Evolutionary conservation across 2,888 invertebrate species (phyloP), one percentile per base, ranked within the genome.

Genomic region (Yponomeuta sedellus): DNA sequence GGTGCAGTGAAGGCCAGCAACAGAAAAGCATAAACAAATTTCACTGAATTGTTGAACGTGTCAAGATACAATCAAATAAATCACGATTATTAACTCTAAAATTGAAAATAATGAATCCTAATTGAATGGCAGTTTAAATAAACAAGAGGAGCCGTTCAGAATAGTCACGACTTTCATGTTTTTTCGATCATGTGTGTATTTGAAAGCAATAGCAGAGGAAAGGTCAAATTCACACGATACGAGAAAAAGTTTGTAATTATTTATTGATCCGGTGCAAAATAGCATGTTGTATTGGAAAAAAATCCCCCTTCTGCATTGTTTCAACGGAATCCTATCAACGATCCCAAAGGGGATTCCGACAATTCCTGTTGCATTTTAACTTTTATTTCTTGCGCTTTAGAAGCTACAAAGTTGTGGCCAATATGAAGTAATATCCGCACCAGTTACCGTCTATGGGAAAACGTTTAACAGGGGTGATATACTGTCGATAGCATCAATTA

Each of bases 31-130:
- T 52, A 25, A n/a, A n/a, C n/a, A n/a, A n/a, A n/a, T n/a, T 44
- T 44, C 3, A 68, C 75, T 70, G 81, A 86, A 89, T 89, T 89
- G 81, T 89, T 89, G 81, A 88, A 85, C 88, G 82, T 86, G 89
- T 89, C 90, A 86, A 82, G 85, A 85, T 83, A 85, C 83, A 85
- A 89, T 85, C 44, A 86, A 87, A 88, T 86, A 85, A 88, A 86
- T 85, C 81, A 77, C 77, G 76, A 78, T 16, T 52, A 12, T 76
- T 73, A 75, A 75, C 74, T 73, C 75, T 2, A 73, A 76, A 86
- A 87, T 89, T 86, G 82, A 82, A 82, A 85, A 83, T 82, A 86
- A 88, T 86, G 75, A 80, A 85, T 81, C 81, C 77, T 77, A 82
- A 87, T 88, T 85, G 84, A 80, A 74, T 70, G 70, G 73, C 71